These are phyloP conservation scores for Toxotes jaculatrix DNA, from an alignment of 2,113 vertebrate species.

Conservation along the genomic window DNA sequence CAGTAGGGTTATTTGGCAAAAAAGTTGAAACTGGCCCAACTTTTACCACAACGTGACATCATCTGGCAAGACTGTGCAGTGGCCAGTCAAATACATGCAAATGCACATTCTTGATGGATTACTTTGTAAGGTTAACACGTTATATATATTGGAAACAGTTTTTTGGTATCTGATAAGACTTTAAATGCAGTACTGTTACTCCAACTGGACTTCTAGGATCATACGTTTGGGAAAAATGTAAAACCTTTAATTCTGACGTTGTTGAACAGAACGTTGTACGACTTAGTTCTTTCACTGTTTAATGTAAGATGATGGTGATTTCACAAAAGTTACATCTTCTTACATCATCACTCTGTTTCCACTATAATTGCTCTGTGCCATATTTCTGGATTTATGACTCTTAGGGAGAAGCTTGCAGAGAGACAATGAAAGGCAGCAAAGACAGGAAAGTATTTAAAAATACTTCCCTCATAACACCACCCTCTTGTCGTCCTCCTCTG, in stretches of 20 bases:
- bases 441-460: slow-evolving; percentile 38
- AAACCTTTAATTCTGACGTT: background rate
- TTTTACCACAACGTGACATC: no score
- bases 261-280: no score
- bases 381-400: slow-evolving; percentile 25
- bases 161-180: no score
- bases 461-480: background rate
- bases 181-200: no score
- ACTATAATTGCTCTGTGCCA: background rate
- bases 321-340: background rate
- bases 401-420: background rate
- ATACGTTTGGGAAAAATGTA: no score
- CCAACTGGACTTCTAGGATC: no score
- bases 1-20: background rate
- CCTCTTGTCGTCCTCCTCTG: slow-evolving; percentile 3
- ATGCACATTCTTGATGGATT: no score
- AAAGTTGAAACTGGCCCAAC: background rate
- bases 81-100: no score
- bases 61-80: no score
- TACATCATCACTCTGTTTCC: background rate
- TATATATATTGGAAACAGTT: no score
- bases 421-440: slow-evolving; percentile 32
- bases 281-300: background rate
- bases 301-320: background rate
- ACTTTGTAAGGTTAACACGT: no score